Conservation (phyloP, 2,113 vertebrate species). For the Gobius niger region DNA sequence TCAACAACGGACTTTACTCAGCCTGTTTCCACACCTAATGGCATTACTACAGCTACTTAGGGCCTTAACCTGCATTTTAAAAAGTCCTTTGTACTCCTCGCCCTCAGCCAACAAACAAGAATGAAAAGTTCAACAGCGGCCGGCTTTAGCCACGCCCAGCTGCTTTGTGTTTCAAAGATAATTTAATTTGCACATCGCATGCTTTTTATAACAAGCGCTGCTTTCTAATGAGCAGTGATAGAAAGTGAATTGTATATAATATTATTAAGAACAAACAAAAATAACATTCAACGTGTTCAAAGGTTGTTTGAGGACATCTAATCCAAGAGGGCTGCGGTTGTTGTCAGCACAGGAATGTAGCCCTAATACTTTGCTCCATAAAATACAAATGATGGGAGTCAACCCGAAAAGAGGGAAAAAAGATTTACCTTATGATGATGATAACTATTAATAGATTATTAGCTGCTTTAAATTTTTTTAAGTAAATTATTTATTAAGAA, state of each 20-base stretch:
- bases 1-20: constrained; percentile 42
- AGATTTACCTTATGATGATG: no score
- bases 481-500: no score
- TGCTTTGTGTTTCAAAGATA: neutral
- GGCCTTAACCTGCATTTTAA: constrained; percentile 13
- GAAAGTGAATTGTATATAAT: neutral
- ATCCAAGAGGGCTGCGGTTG: no score
- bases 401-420: no score
- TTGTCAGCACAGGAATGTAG: no score
- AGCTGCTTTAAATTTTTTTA: no score
- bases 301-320: neutral
- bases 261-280: neutral
- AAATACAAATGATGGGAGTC: no score
- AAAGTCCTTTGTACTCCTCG: constrained; percentile 17
- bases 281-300: neutral
- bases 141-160: constrained; percentile 23
- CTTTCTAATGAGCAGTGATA: neutral
- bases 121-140: constrained; percentile 6
- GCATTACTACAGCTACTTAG: constrained; percentile 17
- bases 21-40: constrained; percentile 57
- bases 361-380: no score
- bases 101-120: constrained; percentile 10
- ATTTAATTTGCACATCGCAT: neutral
- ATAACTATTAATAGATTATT: no score
- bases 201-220: neutral